These are phyloP conservation scores for Dendrolimus houi DNA, from an alignment of 2,888 invertebrate genomes.

Conservation along the genomic window DNA sequence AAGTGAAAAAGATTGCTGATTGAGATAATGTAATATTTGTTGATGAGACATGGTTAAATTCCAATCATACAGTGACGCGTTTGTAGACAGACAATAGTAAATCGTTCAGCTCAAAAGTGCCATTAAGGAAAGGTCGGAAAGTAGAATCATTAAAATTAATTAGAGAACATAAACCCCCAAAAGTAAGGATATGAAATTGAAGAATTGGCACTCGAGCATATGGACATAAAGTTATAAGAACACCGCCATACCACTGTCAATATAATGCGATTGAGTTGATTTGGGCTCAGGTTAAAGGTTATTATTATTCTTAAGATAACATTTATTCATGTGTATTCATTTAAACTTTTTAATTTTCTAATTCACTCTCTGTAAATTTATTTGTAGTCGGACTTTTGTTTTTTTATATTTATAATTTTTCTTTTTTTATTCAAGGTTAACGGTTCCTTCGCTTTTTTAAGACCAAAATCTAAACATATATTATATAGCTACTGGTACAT, in stretches of 20 bases:
- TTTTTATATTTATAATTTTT: too few species aligned
- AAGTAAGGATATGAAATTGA: background rate
- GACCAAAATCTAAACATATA: too few species aligned
- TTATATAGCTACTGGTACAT: too few species aligned
- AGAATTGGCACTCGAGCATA: background rate
- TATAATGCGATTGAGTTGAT: conserved; percentile 2
- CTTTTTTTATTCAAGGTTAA: too few species aligned
- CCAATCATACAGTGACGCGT: background rate
- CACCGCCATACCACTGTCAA: background rate
- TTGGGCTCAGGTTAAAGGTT: conserved; percentile 2
- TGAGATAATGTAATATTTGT: background rate
- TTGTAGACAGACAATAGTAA: background rate
- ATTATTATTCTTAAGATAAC: background rate
- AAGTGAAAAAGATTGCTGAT: background rate
- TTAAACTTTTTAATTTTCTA: too few species aligned
- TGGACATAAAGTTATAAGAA: background rate
- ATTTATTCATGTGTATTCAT: too few species aligned
- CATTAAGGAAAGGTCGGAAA: background rate
- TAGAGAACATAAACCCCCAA: background rate
- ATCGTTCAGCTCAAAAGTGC: background rate
- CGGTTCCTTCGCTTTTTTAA: too few species aligned
- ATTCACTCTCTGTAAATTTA: too few species aligned
- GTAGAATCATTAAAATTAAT: background rate
- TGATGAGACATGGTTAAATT: background rate
- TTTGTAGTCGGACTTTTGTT: too few species aligned